Evolutionary conservation across 2,888 invertebrate species (phyloP), one percentile per base, ranked within the genome.

Genomic region (Lasioglossum figueresi): DNA sequence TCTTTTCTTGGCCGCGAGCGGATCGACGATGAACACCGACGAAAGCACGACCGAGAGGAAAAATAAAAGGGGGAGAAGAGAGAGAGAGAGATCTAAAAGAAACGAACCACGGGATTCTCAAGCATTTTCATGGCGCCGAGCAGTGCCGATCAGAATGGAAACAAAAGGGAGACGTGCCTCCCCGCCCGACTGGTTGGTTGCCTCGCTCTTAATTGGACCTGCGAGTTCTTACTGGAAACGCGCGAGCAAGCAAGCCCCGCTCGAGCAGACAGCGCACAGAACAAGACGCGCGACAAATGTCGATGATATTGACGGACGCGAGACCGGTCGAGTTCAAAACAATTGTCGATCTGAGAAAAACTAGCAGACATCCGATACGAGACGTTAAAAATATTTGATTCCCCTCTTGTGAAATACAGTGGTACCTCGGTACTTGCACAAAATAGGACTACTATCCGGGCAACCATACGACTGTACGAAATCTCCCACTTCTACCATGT

Each of bases 141-240:
- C 71, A 83, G 80, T 72, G 87, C 48, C 88, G 85, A 91, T 90
- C 86, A 83, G 83, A 88, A 84, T 86, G 87, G 83, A 86, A 89
- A 88, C 85, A 86, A 85, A 88, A 87, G 71, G 63, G 75, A 77
- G 63, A 70, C 76, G 78, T 78, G 78, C 63, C 14, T 70, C 70
- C 19, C 68, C 70, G 52, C 66, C 56, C 12, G 63, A 59, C 72
- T 80, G 77, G 76, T 80, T 72, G 63, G 76, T 80, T 72, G 70
- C 59, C 70, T 74, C 82, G 80, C 77, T 78, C 85, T 88, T 88
- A 88, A 87, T 88, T 88, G 87, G 85, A 81, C 83, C 82, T 78
- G 68, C 73, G 70, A 80, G 72, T 87, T 89, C 82, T 87, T 83
- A 77, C 82, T 27, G 72, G n/a, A 83, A 84, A 86, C 59, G 68